phyloP scores from a whole-genome alignment of 2,888 invertebrate genomes.

The Encarsia formosa region DNA sequence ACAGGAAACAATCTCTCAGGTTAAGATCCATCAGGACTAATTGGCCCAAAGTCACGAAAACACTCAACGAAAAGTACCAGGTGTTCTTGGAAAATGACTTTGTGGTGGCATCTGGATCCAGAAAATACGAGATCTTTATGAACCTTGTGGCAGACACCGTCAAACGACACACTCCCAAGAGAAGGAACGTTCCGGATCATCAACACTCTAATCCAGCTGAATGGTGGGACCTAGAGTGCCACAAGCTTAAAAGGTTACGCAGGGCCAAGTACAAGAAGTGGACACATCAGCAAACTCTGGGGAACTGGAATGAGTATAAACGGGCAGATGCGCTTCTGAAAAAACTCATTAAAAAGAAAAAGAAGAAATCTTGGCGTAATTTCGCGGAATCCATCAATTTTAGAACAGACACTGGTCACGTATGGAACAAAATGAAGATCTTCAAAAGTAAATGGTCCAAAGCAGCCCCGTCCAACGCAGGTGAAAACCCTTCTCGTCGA shows the following conservation, averaged over 20 bases:
- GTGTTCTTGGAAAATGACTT: neutral
- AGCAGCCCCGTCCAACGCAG: neutral
- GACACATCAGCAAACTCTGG: conserved; percentile 7
- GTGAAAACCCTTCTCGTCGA: neutral
- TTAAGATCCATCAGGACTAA: neutral
- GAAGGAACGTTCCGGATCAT: neutral
- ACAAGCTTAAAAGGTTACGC: conserved; percentile 17
- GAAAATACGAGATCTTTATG: conserved; percentile 19
- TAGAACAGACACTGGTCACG: neutral
- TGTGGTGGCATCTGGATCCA: neutral
- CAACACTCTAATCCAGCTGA: conserved; percentile 18
- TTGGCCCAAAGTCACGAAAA: neutral
- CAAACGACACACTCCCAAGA: conserved; percentile 13
- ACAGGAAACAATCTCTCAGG: conserved; percentile 6
- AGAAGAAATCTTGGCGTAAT: neutral
- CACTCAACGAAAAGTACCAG: neutral
- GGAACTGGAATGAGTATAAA: conserved; percentile 17
- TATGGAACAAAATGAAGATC: conserved; percentile 2
- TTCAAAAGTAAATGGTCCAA: neutral
- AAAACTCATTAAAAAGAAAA: conserved; percentile 7
- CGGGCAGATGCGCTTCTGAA: conserved; percentile 1
- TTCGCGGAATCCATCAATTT: conserved; percentile 6
- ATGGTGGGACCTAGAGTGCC: conserved; percentile 28
- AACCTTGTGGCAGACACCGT: conserved; percentile 3
- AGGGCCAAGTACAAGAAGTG: conserved; percentile 24